Evolutionary conservation across 1,140 invertebrate genomes (phyloP), one percentile per base, ranked within the genome.

Genomic region (Aphaenogaster ashmeadi): DNA sequence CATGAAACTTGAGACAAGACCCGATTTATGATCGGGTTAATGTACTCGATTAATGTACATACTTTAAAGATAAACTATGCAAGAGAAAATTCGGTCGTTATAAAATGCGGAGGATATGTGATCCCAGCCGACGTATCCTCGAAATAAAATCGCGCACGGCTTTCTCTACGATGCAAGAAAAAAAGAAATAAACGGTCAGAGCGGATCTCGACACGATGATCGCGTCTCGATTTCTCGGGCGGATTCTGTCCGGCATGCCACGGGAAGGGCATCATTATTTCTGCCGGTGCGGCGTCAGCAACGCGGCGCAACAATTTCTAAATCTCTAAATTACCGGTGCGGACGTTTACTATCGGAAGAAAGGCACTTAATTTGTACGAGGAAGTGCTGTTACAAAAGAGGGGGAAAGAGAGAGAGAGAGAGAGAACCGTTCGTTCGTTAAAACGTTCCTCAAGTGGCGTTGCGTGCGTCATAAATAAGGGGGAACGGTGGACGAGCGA

Each of bases 351-450:
- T 91, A 89, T 91, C 88, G 90, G 71, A 91, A 91, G 90, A 91
- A 86, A 91, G 90, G 75, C 81, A 91, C 90, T 91, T 91, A 91
- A 91, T 91, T 91, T 91, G 90, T 89, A 91, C 89, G 81, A 87
- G 79, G 83, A 90, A 85, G 84, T 62, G 84, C 60, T 80, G 89
- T 91, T 91, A 81, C 67, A 64, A 89, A 58, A 67, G 87, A 75
- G 72, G 47, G 58, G 84, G 89, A 67, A 27, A 27, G 27, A 27
- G 58, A 86, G 89, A 67, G 58, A 86, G 89, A 67, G 87, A 75
- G 72, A 52, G 38, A 87, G 84, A 91, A 80, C 89, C 90, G 79
- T 91, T 91, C 74, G 87, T 91, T 88, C 87, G 90, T 91, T 90
- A 80, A 90, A 90, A 83, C 90, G 83, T 79, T 90, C 50, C 56